phyloP scores from a whole-genome alignment of 2,113 vertebrate genomes.

The Ceyx melanurus region DNA sequence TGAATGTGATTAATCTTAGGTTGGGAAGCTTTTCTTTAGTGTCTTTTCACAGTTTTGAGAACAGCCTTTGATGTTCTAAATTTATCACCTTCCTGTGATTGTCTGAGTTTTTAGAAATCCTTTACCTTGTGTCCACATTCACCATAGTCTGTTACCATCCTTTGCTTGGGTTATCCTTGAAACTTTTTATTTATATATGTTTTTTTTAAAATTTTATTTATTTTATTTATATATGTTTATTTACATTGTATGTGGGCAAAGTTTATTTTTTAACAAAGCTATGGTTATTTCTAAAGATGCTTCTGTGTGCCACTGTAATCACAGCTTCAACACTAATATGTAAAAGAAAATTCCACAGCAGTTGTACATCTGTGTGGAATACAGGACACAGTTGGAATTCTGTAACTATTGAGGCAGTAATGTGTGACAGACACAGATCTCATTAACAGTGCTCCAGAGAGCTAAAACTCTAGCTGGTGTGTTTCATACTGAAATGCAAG shows the following conservation, averaged over 20 bases:
- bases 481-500: not conserved
- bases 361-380: not conserved
- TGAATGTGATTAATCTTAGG: not conserved
- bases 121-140: fast-evolving
- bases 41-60: slow-evolving; percentile 1
- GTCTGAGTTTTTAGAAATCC: not conserved
- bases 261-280: not conserved
- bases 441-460: not conserved
- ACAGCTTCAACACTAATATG: not conserved
- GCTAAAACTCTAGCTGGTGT: not conserved
- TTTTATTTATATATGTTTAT: not conserved
- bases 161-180: not conserved
- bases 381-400: not conserved
- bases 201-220: too few species aligned
- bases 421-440: not conserved
- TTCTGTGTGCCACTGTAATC: not conserved
- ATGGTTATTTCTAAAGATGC: not conserved
- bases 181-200: too few species aligned
- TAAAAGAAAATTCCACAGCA: not conserved
- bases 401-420: not conserved
- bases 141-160: not conserved
- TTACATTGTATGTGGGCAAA: not conserved
- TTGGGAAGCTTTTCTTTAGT: not conserved
- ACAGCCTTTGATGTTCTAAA: not conserved
- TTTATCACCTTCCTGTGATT: not conserved